phyloP scores from a whole-genome alignment of 2,888 invertebrate species.

The Platycheirus rosarum region DNA sequence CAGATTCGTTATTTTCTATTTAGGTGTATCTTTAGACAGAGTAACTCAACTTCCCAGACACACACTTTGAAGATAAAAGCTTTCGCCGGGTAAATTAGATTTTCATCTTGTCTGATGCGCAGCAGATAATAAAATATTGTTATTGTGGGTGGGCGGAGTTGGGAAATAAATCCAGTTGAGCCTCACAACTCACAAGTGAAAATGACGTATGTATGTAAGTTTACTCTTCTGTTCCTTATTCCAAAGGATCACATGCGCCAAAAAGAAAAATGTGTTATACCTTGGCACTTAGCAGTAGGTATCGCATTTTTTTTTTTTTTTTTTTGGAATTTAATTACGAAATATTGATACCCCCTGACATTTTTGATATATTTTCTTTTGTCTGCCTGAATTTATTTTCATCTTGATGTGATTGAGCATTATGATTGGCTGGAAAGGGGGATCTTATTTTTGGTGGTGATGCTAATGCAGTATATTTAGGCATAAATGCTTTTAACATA shows the following conservation, averaged over 20 bases:
- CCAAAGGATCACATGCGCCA: conserved; percentile 7
- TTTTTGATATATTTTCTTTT: not conserved
- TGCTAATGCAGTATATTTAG: not conserved
- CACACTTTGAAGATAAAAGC: conserved; percentile 49
- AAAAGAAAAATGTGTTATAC: conserved; percentile 2
- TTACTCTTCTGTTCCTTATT: not conserved
- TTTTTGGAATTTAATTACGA: conserved; percentile 7
- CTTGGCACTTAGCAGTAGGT: not conserved
- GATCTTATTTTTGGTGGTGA: not conserved
- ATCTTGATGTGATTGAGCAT: not conserved
- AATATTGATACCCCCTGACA: not conserved
- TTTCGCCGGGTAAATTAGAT: conserved; percentile 55
- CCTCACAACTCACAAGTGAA: not conserved
- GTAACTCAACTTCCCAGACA: conserved; percentile 5
- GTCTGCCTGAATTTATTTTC: not conserved
- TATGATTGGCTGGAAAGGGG: not conserved
- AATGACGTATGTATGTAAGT: not conserved
- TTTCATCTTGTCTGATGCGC: conserved; percentile 47
- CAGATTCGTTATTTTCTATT: conserved; percentile 34
- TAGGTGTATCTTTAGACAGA: conserved; percentile 14
- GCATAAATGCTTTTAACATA: not conserved
- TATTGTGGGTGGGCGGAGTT: not conserved
- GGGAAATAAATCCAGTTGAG: not conserved
- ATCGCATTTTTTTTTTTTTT: conserved; percentile 8
- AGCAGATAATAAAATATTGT: not conserved